Base-by-base conservation (phyloP, 2,113 vertebrate genomes). In the Murina feae region DNA sequence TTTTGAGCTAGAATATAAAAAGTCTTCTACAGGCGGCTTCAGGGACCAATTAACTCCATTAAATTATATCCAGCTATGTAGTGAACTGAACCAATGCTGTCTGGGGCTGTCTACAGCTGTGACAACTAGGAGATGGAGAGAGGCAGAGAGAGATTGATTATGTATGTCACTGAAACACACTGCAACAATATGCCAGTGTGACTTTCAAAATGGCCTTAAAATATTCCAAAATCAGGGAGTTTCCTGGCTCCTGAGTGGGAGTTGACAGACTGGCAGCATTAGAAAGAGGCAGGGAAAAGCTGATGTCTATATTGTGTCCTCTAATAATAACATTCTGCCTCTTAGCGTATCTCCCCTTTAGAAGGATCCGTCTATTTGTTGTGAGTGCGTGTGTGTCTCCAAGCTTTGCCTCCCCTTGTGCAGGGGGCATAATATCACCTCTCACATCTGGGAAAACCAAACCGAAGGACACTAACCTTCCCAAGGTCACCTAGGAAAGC, bases 191-290 rank as follows among this genome's bases (percentile, higher is more conserved):
- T 97, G 95, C 96, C 92, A 95, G 93, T 10, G 51, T 97, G 97
- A 97, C 95, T 97, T 97, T 97, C 97, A 97, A 97, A 97, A 97
- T 96, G 95, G 95, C 95, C 95, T 97, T 97, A 97, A 97, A 96
- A 97, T 97, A 97, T 96, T 97, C 96, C 95, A 97, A 97, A 97
- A 93, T 97, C 95, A 86, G 95, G 96, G 97, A 97, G 95, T 97
- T 97, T 96, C 97, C 97, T 92, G 91, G 91, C 92, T 97, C 95
- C 69, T 90, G 95, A 97, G 97, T 97, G 97, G 97, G 97, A 97
- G 97, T 91, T 97, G 96, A 96, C 94, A 97, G 97, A 97, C 97
- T 96, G 95, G 92, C 96, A 96, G 97, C 95, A 76, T 96, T 87
- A 95, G 90, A 87, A 97, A 94, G 80, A 97, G 88, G 75, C 92